Percentiles rank a stretch among this genome's conserved stretches.
Conservation (phyloP, 2,113 vertebrate species). For the Microtus pennsylvanicus region DNA sequence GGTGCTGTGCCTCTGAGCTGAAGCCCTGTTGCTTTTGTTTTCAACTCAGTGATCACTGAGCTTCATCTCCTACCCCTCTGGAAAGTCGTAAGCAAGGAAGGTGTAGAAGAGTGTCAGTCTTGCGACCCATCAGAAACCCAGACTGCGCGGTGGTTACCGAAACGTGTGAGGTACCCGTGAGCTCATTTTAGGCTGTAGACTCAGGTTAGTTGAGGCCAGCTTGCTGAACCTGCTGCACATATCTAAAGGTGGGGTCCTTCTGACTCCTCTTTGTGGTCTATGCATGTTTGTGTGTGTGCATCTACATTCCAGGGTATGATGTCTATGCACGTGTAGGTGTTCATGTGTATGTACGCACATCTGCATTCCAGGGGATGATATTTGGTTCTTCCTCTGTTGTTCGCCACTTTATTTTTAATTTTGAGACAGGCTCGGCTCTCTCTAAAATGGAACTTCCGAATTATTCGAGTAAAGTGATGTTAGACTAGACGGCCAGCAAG, state of each 20-base stretch:
- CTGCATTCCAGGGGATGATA: not conserved
- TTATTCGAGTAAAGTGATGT: not conserved
- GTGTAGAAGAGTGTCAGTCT: not conserved
- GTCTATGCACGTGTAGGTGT: not conserved
- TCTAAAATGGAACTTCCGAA: not conserved
- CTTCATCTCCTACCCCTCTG: not conserved
- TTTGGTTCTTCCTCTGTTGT: not conserved
- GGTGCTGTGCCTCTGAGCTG: no score
- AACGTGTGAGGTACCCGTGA: not conserved
- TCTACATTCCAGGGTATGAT: not conserved
- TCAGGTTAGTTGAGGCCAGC: not conserved
- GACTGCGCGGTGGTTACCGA: not conserved
- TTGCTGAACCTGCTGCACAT: rapidly evolving
- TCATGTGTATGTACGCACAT: no score
- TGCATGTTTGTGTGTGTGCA: not conserved
- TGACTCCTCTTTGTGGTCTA: not conserved
- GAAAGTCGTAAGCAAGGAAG: not conserved
- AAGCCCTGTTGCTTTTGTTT: not conserved
- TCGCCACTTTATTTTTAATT: not conserved
- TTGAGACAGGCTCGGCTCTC: not conserved
- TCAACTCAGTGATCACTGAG: not conserved
- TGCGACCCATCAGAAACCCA: not conserved
- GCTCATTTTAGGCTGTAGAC: not conserved
- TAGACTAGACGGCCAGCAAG: not conserved
- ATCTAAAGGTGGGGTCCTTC: not conserved